Evolutionary conservation across 2,113 vertebrate species (phyloP).

Genomic region (Petroica traversi): DNA sequence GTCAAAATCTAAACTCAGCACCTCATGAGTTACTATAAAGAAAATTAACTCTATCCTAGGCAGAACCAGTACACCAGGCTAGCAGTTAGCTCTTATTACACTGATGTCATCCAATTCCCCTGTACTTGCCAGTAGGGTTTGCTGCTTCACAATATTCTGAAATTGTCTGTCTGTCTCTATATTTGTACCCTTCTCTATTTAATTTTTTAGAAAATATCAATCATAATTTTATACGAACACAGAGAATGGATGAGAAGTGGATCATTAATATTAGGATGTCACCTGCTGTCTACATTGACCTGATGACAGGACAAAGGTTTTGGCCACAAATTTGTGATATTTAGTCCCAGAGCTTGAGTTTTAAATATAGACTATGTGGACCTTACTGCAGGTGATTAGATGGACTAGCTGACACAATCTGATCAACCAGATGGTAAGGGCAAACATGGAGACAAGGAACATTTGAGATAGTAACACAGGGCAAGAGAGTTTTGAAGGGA

Average conservation of each 20-base stretch:
- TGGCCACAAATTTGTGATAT: background rate
- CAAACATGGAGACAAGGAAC: background rate
- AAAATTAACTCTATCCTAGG: background rate
- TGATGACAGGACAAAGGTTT: background rate
- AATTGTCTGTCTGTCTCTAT: background rate
- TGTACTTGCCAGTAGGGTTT: background rate
- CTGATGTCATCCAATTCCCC: background rate
- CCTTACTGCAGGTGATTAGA: background rate
- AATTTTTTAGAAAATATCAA: background rate
- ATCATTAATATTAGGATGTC: background rate
- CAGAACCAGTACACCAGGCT: background rate
- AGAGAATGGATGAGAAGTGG: background rate
- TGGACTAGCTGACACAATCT: background rate
- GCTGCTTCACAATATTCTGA: background rate
- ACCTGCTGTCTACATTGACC: background rate
- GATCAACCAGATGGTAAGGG: constrained; percentile 21
- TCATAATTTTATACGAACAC: background rate
- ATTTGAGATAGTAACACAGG: background rate
- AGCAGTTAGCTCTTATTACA: background rate
- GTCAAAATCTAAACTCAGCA: background rate
- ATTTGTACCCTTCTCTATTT: background rate
- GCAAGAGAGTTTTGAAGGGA: background rate
- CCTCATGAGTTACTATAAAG: background rate
- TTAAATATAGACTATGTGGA: background rate
- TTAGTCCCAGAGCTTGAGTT: background rate